phyloP scores from a whole-genome alignment of 2,888 invertebrate genomes.

The Uloborus plumipes region DNA sequence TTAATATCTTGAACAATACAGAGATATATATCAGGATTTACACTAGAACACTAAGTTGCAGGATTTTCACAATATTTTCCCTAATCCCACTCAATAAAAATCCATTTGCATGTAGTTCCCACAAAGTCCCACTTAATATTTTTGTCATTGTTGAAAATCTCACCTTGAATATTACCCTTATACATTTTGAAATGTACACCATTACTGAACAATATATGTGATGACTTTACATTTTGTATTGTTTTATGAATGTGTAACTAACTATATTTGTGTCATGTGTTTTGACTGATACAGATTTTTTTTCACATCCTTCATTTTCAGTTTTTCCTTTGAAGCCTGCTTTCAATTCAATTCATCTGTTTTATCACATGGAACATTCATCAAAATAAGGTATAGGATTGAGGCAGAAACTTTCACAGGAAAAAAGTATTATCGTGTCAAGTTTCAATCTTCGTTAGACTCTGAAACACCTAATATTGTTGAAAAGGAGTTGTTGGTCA shows the following conservation, averaged over 20 bases:
- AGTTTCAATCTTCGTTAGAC: constrained; percentile 76
- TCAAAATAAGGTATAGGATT: constrained; percentile 80
- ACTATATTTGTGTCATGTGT: neutral
- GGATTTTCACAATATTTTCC: too few relatives aligned
- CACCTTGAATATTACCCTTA: too few relatives aligned
- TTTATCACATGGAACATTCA: constrained; percentile 73
- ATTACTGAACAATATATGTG: too few relatives aligned
- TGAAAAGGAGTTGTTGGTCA: constrained; percentile 68
- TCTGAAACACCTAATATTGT: constrained; percentile 69
- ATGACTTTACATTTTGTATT: neutral
- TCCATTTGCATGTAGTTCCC: too few relatives aligned
- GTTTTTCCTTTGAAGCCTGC: constrained; percentile 86
- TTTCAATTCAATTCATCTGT: constrained; percentile 76
- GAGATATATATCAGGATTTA: too few relatives aligned
- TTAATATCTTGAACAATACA: too few relatives aligned
- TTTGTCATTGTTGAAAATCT: too few relatives aligned
- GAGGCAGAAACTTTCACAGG: constrained; percentile 84
- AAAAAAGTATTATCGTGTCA: constrained; percentile 76
- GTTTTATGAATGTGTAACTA: neutral
- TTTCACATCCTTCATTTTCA: constrained; percentile 69
- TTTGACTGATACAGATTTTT: neutral
- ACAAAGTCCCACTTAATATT: too few relatives aligned
- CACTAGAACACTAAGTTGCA: too few relatives aligned
- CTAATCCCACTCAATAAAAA: too few relatives aligned
- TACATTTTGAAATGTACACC: too few relatives aligned